Conservation (phyloP, 2,888 invertebrate species). For the Andrena bucephala region DNA sequence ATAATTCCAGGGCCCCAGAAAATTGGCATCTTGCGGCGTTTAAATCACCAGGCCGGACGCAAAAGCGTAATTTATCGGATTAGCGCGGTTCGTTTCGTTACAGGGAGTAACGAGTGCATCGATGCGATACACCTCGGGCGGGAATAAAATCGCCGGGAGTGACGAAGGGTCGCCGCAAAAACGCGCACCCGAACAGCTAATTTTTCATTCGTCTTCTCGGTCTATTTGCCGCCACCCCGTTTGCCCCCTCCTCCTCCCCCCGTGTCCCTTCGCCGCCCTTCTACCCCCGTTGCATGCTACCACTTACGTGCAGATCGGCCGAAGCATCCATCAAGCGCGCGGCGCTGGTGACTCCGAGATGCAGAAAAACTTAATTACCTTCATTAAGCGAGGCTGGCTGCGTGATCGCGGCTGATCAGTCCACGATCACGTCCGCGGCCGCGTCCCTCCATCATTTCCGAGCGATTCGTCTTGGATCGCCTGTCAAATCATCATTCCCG, state of each 20-base stretch:
- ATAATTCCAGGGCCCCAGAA: constrained; percentile 13
- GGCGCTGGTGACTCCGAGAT: constrained; percentile 73
- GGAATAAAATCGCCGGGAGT: constrained; percentile 72
- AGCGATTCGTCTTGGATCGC: constrained; percentile 60
- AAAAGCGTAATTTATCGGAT: constrained; percentile 58
- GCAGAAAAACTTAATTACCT: constrained; percentile 85
- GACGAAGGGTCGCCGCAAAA: constrained; percentile 70
- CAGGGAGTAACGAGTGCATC: constrained; percentile 67
- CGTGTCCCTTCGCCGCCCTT: constrained; percentile 21
- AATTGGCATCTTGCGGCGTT: constrained; percentile 46
- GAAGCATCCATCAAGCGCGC: constrained; percentile 80
- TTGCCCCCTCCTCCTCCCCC: constrained; percentile 20
- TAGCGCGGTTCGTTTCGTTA: constrained; percentile 53
- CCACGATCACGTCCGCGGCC: constrained; percentile 53
- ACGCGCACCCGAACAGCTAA: constrained; percentile 72
- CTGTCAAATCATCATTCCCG: constrained; percentile 62
- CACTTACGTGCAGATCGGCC: constrained; percentile 73
- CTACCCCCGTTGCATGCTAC: constrained; percentile 67
- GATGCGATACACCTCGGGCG: constrained; percentile 68
- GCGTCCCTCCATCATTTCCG: constrained; percentile 59
- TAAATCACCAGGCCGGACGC: constrained; percentile 34
- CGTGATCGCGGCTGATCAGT: constrained; percentile 73
- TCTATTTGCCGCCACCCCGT: constrained; percentile 63
- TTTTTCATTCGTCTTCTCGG: constrained; percentile 79
- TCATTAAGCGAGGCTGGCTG: constrained; percentile 81